These are phyloP conservation scores for Boleophthalmus pectinirostris DNA, from an alignment of 2,113 vertebrate genomes.

Conservation along the genomic window DNA sequence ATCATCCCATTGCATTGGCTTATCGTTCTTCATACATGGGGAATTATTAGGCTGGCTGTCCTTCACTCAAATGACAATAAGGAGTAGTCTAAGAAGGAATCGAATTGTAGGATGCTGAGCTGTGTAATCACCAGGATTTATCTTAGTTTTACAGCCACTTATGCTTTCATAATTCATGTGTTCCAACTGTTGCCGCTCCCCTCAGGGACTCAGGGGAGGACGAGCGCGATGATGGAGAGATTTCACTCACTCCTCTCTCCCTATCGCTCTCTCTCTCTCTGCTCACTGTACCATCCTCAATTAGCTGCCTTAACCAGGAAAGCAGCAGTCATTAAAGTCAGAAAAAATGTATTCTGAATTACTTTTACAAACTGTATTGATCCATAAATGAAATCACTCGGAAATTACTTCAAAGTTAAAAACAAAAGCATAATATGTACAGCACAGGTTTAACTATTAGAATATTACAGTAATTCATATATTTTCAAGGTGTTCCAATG, in stretches of 20 bases:
- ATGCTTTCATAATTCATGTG: conserved; percentile 67
- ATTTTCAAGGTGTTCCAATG: too few species aligned
- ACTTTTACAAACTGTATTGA: background rate
- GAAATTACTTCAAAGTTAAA: background rate
- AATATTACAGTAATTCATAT: too few species aligned
- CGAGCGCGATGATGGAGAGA: conserved; percentile 41
- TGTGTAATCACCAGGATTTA: conserved; percentile 71
- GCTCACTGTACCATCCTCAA: conserved; percentile 16
- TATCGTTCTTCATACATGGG: conserved; percentile 39
- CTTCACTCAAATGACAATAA: conserved; percentile 56
- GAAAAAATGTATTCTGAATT: background rate
- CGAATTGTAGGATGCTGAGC: conserved; percentile 58
- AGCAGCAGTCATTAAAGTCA: background rate
- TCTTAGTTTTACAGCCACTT: conserved; percentile 72
- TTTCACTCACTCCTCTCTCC: background rate
- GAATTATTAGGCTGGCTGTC: conserved; percentile 58
- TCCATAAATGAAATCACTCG: background rate
- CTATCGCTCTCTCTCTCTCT: background rate
- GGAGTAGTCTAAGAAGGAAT: conserved; percentile 56
- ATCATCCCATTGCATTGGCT: conserved; percentile 41
- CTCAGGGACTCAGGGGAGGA: conserved; percentile 41
- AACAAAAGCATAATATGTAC: background rate
- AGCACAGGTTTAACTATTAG: too few species aligned
- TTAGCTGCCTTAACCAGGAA: conserved; percentile 19
- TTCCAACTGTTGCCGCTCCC: conserved; percentile 66